Evolutionary conservation across 1,140 invertebrate genomes (phyloP).

Genomic region (Zaprionus gabonicus): DNA sequence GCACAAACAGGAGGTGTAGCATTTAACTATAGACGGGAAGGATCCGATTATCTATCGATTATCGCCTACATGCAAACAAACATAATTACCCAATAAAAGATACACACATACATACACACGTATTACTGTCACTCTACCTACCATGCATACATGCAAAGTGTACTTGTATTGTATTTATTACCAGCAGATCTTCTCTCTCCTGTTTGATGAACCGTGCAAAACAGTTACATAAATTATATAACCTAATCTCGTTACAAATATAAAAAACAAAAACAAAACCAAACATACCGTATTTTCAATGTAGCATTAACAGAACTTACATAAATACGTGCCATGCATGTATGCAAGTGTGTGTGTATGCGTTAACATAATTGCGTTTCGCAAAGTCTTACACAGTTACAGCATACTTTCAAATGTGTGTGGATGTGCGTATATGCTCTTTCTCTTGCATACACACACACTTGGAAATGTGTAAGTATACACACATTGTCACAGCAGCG

Average conservation of each 20-base stretch:
- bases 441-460: not conserved
- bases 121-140: constrained; percentile 2
- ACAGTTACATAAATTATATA: constrained; percentile 59
- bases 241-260: constrained; percentile 55
- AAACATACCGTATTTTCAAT: constrained; percentile 26
- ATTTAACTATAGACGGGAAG: constrained; percentile 55
- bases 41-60: constrained; percentile 28
- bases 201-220: constrained; percentile 45
- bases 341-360: not conserved
- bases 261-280: constrained; percentile 31
- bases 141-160: constrained; percentile 3
- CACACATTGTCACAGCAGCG: not conserved
- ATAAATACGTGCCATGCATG: not conserved
- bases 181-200: constrained; percentile 51
- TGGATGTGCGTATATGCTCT: not conserved
- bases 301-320: constrained; percentile 11
- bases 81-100: constrained; percentile 28
- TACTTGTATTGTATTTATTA: constrained; percentile 38
- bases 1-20: constrained; percentile 62
- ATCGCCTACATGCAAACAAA: constrained; percentile 23
- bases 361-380: not conserved
- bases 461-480: not conserved
- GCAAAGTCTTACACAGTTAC: constrained; percentile 1
- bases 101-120: constrained; percentile 19
- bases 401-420: constrained; percentile 3